Base-by-base conservation (phyloP, 2,888 invertebrate genomes). In the Cantharis lateralis region DNA sequence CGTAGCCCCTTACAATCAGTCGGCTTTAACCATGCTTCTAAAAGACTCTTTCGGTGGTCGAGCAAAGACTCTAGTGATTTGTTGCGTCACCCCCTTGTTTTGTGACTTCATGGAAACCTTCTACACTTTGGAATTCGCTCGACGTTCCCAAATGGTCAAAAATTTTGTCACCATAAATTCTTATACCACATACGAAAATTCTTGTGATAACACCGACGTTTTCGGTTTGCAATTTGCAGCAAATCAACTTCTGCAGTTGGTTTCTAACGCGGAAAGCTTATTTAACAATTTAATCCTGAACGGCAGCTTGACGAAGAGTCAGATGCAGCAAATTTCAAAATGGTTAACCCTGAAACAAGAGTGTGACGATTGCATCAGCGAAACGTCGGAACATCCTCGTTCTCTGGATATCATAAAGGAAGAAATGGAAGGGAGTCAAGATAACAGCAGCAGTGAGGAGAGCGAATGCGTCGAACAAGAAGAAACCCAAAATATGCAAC, bases 321-420 rank as follows among this genome's bases (percentile, higher is more conserved):
- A 95, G 85, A 91, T 93, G 80, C 94, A 94, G 84, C 95, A 95
- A 88, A 93, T 93, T 68, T 92, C 94, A 84, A 94, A 95, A 82
- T 96, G 96, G 96, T 88, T 96, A 15, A 95, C 94, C 83, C 89
- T 95, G 78, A 96, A 96, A 85, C 95, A 95, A 82, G 96, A 96
- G 87, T 96, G 95, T 87, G 95, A 96, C 87, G 95, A 96, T 85
- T 95, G 95, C 85, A 90, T 94, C 68, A 92, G 91, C 70, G 90
- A 89, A 74, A 87, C 87, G 11, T 90, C 90, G n/a, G 90, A 90
- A 81, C 88, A 88, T 0, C 88, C 89, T 71, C 86, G 90, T 79
- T 90, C 90, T 10, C 84, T 91, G 62, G 91, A 91, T 81, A 87
- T 90, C 81, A 91, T 91, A 28, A 91, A 91, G 81, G 91, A 91